Base-by-base conservation (phyloP, 2,888 invertebrate genomes). In the Aromia moschata region DNA sequence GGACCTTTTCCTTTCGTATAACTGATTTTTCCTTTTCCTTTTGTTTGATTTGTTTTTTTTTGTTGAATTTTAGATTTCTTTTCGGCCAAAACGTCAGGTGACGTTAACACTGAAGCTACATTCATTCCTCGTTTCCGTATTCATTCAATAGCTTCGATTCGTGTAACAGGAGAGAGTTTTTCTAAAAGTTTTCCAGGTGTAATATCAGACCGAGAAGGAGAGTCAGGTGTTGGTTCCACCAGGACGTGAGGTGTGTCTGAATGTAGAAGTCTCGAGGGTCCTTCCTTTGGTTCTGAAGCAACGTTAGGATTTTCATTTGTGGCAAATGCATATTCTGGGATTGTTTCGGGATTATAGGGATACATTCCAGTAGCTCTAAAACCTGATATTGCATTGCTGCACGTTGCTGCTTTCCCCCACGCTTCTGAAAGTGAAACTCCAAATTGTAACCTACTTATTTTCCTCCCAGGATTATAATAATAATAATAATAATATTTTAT, bases 301-400 rank as follows among this genome's bases (percentile, higher is more conserved):
- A 15, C 14, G 11, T 46, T n/a, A 46, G 30, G 46, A 18, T 41
- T 30, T 31, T 16, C 11, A 31, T 41, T 52, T 18, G n/a, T 52
- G 30, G 15, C 16, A 18, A 25, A 31, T 7, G 11, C 14, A 46
- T 46, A 46, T 46, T 46, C 46, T 7, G 46, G 46, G 15, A 46
- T 52, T 2, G 25, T 17, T 15, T 52, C 41, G 40, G 62, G 56
- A 53, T 60, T 43, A 40, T 54, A 65, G 12, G 64, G 61, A 14
- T 55, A 33, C 5, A 65, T 58, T 20, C 57, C 58, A 45, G 63
- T 64, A 17, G 62, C 53, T 56, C 40, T 58, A 16, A 63, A 67
- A 7, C 62, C 49, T 7, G 60, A 62, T 53, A 52, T 52, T 52
- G 30, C 41, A 16, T 41, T 41, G 5, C 30, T 31, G 43, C 49